Conservation (phyloP, 2,888 invertebrate species). For the Chrysodeixis includens region DNA sequence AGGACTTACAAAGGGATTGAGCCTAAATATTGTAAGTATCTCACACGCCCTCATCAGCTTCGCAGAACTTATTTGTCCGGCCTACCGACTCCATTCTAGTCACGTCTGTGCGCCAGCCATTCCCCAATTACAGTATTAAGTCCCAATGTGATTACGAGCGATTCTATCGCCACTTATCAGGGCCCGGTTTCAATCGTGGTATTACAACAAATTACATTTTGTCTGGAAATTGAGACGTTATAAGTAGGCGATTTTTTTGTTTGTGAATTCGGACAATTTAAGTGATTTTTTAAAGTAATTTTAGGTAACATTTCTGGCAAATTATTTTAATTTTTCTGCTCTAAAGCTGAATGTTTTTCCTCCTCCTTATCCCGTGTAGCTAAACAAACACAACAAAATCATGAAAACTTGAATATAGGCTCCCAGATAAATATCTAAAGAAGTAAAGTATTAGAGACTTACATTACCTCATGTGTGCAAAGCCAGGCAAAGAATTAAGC, state of each 20-base stretch:
- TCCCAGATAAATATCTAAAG: no score
- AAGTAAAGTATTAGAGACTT: no score
- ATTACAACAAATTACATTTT: conserved; percentile 27
- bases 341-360: no score
- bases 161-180: conserved; percentile 26
- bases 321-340: no score
- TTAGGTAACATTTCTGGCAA: no score
- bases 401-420: no score
- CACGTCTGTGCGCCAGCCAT: conserved; percentile 20
- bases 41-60: conserved; percentile 3
- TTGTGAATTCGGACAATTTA: no score
- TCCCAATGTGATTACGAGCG: conserved; percentile 20
- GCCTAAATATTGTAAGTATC: background rate
- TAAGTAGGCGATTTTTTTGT: background rate
- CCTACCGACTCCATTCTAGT: conserved; percentile 8
- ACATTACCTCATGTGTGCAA: no score
- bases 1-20: background rate
- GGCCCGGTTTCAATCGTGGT: conserved; percentile 18
- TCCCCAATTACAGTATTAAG: conserved; percentile 34
- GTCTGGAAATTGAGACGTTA: conserved; percentile 8
- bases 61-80: background rate
- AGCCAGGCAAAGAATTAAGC: no score
- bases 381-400: no score
- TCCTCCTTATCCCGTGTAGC: no score
- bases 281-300: no score